A percentile compares a stretch with the other conserved stretches of the same genome.
Evolutionary conservation across 2,797 vertebrate species (phyloP).

Genomic region (Phataginus tricuspis): DNA sequence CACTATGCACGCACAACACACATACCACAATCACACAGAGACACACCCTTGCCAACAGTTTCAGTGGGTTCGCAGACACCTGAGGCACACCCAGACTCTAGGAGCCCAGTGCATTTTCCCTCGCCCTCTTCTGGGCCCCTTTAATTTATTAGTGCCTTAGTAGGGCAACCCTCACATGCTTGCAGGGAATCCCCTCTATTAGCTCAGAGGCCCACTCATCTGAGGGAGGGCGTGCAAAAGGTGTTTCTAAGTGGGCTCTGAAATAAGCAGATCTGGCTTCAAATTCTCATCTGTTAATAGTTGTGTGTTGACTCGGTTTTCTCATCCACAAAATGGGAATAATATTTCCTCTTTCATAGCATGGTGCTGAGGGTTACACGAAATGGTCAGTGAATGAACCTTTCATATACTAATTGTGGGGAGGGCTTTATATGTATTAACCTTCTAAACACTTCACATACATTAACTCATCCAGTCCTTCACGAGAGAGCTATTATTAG

Average conservation of each 20-base stretch:
- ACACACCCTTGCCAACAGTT: neutral
- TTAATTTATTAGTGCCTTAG: neutral
- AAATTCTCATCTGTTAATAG: neutral
- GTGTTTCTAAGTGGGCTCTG: neutral
- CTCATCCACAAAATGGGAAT: neutral
- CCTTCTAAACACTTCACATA: neutral
- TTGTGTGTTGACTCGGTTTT: neutral
- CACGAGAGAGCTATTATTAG: neutral
- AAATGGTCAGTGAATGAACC: neutral
- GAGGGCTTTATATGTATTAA: neutral
- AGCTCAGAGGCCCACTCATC: neutral
- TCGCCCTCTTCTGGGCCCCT: neutral
- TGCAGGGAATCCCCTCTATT: neutral
- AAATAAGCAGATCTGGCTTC: neutral
- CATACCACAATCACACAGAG: neutral
- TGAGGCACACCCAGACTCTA: neutral
- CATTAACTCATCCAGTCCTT: neutral
- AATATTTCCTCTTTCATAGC: neutral
- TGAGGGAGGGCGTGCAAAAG: neutral
- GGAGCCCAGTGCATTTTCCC: neutral
- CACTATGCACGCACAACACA: too few species aligned
- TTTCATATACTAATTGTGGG: neutral
- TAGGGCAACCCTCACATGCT: neutral
- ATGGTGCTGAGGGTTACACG: neutral
- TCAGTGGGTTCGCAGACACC: neutral